Evolutionary conservation across 2,113 vertebrate species (phyloP), one percentile per base, ranked within the genome.

Genomic region (Silurus asotus): DNA sequence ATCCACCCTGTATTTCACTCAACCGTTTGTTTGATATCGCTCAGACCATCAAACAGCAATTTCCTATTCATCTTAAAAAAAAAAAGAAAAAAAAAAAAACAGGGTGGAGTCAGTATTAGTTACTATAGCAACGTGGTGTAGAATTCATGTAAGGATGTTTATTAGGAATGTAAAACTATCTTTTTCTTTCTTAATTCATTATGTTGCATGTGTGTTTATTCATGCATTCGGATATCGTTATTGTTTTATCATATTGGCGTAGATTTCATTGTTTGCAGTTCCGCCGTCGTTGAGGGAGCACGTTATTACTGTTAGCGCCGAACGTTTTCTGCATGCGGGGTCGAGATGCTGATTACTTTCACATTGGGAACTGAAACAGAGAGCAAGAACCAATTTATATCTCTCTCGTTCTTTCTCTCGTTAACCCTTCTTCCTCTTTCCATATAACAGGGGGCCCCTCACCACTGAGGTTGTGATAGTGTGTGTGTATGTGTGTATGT

Each of bases 401-500:
- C 8, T 72, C 69, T 65, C 20, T 79, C 11, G 5, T 37, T 58
- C 49, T 58, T 28, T 77, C 72, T 77, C 8, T 51, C 5, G 59
- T 61, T 75, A 84, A 75, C 83, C 48, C 48, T 11, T 9, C 53
- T 81, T 58, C 78, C 51, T 61, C 64, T 86, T 86, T 69, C 28
- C 23, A 70, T 83, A 20, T 45, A 56, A 70, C 64, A 70, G 53
- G 17, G 37, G 84, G 56, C 53, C 82, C 49, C 62, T 70, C 51
- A 6, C 61, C 49, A 48, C 19, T 53, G 86, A 56, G 74, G 61
- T 64, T 8, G 87, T 69, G 78, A 65, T 48, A 51, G 64, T 74
- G 67, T 65, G 59, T 84, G 72, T 83, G 51, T 83, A 56, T 81
- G n/a, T 82, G 48, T 80, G 58, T 28, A 25, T 88, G 75, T 45